A percentile compares a stretch with the other conserved stretches of the same genome.
Conservation (phyloP, 2,888 invertebrate species). For the Caenorhabditis sp. region DNA sequence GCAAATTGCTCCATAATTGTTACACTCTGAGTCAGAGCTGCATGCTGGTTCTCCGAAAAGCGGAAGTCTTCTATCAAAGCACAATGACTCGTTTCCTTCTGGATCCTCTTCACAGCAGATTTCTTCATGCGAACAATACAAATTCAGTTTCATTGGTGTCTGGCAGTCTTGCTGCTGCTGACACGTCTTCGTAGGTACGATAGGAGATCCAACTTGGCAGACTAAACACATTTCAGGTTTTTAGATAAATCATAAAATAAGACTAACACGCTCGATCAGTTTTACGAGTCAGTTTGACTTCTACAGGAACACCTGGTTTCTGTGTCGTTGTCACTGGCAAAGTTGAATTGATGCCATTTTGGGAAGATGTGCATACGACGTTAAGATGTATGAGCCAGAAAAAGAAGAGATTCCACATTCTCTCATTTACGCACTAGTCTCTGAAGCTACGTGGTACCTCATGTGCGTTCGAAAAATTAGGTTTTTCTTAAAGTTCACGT, state of each 20-base stretch:
- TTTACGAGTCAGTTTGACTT: background rate
- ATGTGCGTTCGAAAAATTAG: too few relatives aligned
- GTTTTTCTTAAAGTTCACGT: background rate
- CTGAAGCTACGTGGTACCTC: too few relatives aligned
- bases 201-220: slow-evolving; percentile 19
- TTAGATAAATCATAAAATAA: too few relatives aligned
- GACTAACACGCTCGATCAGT: background rate
- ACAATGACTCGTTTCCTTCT: slow-evolving; percentile 8
- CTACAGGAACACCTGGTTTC: background rate
- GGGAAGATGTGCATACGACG: too few relatives aligned
- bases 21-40: slow-evolving; percentile 7
- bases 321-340: too few relatives aligned
- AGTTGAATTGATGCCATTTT: too few relatives aligned
- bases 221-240: background rate
- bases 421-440: too few relatives aligned
- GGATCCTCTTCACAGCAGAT: slow-evolving; percentile 26
- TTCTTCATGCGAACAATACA: slow-evolving; percentile 22
- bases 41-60: slow-evolving; percentile 30
- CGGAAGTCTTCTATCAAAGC: slow-evolving; percentile 29
- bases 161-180: slow-evolving; percentile 20
- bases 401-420: too few relatives aligned
- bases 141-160: slow-evolving; percentile 2
- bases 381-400: too few relatives aligned
- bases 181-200: background rate
- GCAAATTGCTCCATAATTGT: slow-evolving; percentile 6